phyloP scores from a whole-genome alignment of 2,797 vertebrate genomes.

The Dermochelys coriacea region DNA sequence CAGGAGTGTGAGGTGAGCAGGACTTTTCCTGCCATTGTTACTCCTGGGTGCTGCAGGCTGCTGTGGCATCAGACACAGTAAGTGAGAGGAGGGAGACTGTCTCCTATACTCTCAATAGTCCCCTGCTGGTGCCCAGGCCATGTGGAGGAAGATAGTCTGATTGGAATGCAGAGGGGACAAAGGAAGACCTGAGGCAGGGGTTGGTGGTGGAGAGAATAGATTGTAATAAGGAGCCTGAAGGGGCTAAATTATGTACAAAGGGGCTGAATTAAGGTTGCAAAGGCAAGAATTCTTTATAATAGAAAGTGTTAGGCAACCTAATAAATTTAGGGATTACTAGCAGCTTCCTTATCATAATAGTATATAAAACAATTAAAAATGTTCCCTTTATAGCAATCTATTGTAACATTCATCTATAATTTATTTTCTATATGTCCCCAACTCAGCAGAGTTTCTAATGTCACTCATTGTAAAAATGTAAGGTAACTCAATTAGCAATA shows the following conservation, averaged over 20 bases:
- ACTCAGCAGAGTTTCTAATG: neutral
- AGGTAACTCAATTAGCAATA: neutral
- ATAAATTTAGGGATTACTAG: neutral
- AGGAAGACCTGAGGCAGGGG: accelerated
- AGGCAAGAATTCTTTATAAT: neutral
- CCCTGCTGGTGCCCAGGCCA: neutral
- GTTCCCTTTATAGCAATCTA: neutral
- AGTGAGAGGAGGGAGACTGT: neutral
- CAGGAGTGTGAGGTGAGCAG: accelerated
- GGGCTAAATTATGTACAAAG: neutral
- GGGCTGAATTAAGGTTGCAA: neutral
- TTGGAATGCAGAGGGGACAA: neutral
- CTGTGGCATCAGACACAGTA: neutral
- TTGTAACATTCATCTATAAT: conserved; percentile 4
- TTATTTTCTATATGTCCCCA: neutral
- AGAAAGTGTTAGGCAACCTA: neutral
- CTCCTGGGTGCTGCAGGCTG: neutral
- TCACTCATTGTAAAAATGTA: neutral
- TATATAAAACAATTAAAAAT: neutral
- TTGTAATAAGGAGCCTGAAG: neutral
- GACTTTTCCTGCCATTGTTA: neutral
- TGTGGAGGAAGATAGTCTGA: neutral
- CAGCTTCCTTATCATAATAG: neutral
- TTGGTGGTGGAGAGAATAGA: neutral
- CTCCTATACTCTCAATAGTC: neutral